phyloP scores from a whole-genome alignment of 2,113 vertebrate genomes.

The Elanus axillaris region DNA sequence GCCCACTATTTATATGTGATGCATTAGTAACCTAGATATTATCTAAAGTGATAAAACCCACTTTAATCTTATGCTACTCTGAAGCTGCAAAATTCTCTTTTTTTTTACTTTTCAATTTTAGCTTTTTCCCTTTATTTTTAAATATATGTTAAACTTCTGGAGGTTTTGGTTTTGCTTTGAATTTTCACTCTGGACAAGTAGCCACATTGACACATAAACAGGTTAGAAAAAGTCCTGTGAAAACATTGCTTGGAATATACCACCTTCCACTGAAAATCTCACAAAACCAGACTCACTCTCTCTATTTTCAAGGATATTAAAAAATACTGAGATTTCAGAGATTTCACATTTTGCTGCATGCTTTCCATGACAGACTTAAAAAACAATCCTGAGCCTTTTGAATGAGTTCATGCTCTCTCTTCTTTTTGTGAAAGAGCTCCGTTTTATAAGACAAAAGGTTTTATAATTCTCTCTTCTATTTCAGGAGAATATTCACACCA shows the following conservation, averaged over 20 bases:
- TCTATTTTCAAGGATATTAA: background rate
- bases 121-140: background rate
- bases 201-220: background rate
- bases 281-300: background rate
- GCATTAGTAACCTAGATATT: background rate
- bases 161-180: background rate
- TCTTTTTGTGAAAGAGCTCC: background rate
- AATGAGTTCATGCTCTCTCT: background rate
- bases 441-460: constrained; percentile 29
- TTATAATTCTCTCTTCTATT: constrained; percentile 39
- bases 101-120: background rate
- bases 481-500: constrained; percentile 12
- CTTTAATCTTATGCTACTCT: background rate
- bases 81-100: background rate
- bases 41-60: background rate
- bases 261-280: background rate
- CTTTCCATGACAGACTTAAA: background rate
- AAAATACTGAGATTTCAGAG: background rate
- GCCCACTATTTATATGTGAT: background rate
- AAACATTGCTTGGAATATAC: background rate
- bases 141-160: background rate
- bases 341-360: background rate
- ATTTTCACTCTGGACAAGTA: background rate
- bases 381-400: background rate
- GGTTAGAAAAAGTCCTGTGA: background rate